These are phyloP conservation scores for Periparus ater DNA, from an alignment of 2,797 vertebrate species.

Conservation along the genomic window DNA sequence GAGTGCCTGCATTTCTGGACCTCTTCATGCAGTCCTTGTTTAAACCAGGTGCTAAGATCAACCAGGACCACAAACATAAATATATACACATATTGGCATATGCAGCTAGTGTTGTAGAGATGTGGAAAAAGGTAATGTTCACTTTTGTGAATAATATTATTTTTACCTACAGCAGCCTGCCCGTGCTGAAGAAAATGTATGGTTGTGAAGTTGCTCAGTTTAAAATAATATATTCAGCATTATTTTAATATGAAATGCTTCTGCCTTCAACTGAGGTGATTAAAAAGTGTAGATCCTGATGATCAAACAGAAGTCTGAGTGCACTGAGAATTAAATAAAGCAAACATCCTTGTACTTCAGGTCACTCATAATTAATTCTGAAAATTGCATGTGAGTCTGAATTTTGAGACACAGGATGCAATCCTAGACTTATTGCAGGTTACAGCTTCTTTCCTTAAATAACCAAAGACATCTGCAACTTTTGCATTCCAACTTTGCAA, in stretches of 20 bases:
- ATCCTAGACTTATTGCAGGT: not conserved
- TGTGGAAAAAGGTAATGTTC: conserved; percentile 93
- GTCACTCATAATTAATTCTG: not conserved
- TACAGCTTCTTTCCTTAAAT: not conserved
- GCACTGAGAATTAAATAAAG: not conserved
- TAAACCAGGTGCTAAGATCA: conserved; percentile 96
- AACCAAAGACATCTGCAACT: not conserved
- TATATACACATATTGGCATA: conserved; percentile 98
- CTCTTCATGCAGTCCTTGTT: conserved; percentile 98
- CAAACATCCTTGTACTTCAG: not conserved
- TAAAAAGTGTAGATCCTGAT: not conserved
- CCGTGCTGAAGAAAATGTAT: not conserved
- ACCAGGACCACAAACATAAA: conserved; percentile 99
- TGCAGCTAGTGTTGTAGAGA: conserved; percentile 96
- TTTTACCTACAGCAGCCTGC: not conserved
- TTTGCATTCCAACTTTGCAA: not conserved
- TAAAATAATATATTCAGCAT: not conserved
- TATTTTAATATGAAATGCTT: not conserved
- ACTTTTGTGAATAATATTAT: not conserved
- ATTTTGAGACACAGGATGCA: not conserved
- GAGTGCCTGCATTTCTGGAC: conserved; percentile 96
- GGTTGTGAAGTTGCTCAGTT: not conserved
- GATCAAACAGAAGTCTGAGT: not conserved
- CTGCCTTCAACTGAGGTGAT: not conserved
- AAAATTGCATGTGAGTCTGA: not conserved